phyloP scores from a whole-genome alignment of 2,113 vertebrate species.

The Lamprologus ornatipinnis region DNA sequence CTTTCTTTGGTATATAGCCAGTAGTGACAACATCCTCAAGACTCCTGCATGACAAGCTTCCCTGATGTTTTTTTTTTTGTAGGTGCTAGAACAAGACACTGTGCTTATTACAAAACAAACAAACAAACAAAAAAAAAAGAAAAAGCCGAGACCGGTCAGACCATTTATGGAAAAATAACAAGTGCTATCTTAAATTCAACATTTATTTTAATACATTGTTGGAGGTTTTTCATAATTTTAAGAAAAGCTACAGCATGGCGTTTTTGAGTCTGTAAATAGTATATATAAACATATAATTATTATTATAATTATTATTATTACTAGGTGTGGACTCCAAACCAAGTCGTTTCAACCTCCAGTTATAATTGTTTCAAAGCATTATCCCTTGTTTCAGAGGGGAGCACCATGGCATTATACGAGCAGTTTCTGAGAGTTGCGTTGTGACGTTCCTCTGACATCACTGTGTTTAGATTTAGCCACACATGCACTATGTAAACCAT shows the following conservation, averaged over 20 bases:
- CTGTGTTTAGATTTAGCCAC: constrained; percentile 57
- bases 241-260: constrained; percentile 91
- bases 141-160: constrained; percentile 72
- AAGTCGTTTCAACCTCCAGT: constrained; percentile 85
- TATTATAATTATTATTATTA: constrained; percentile 81
- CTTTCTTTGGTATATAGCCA: constrained; percentile 78
- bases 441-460: constrained; percentile 56
- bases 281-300: constrained; percentile 84
- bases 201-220: constrained; percentile 99
- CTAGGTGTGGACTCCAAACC: constrained; percentile 93
- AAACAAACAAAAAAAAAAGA: constrained; percentile 10
- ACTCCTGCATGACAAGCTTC: constrained; percentile 91
- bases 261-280: constrained; percentile 99
- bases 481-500: constrained; percentile 29
- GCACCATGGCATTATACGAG: constrained; percentile 78
- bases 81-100: constrained; percentile 88
- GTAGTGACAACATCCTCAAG: constrained; percentile 84
- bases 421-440: constrained; percentile 70
- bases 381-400: constrained; percentile 96
- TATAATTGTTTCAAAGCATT: constrained; percentile 88
- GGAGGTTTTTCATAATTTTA: constrained; percentile 96
- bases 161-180: constrained; percentile 82
- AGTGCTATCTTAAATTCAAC: constrained; percentile 95
- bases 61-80: constrained; percentile 75
- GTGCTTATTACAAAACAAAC: constrained; percentile 73